Conservation (phyloP, 2,113 vertebrate genomes). For the Lipotes vexillifer region DNA sequence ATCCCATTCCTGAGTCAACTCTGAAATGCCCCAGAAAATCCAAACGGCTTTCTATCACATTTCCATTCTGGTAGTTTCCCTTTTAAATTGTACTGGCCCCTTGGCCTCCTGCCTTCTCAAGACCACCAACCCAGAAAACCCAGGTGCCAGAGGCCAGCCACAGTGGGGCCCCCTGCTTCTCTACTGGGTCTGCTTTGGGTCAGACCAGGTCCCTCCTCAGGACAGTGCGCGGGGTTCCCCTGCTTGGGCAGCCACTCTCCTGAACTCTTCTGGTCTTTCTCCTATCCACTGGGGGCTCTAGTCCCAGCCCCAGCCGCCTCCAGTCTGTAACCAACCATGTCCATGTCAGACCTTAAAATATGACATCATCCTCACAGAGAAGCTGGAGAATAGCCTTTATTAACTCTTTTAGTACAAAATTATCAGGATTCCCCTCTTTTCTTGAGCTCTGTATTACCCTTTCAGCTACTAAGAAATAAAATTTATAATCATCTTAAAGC, state of each 20-base stretch:
- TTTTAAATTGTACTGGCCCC: not conserved
- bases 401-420: not conserved
- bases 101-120: not conserved
- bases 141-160: not conserved
- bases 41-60: not conserved
- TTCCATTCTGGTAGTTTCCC: not conserved
- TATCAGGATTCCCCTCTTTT: not conserved
- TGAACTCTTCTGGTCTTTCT: not conserved
- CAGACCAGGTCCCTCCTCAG: not conserved
- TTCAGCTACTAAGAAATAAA: not conserved
- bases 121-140: not conserved
- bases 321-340: not conserved
- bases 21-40: not conserved
- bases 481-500: not conserved
- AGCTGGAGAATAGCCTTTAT: not conserved
- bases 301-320: not conserved
- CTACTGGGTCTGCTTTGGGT: not conserved
- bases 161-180: not conserved
- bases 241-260: not conserved
- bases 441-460: not conserved
- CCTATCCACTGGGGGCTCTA: not conserved
- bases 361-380: not conserved
- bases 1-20: not conserved
- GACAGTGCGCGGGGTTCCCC: not conserved
- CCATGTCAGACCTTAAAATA: not conserved